Percentiles rank a stretch among this genome's conserved stretches.
Evolutionary conservation across 2,113 vertebrate species (phyloP).

Genomic region (Carassius gibelio): DNA sequence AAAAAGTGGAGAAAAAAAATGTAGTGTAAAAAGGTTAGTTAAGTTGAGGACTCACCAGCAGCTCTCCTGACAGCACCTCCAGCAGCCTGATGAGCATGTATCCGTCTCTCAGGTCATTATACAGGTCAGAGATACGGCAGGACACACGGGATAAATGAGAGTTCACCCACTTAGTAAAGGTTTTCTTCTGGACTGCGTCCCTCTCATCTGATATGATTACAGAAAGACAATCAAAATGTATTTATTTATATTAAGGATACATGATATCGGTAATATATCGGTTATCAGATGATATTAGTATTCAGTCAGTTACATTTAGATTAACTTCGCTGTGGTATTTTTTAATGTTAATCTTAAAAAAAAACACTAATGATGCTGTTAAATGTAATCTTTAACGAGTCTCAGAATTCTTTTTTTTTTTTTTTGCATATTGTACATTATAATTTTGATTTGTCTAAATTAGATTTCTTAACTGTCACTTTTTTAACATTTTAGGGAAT

Average conservation of each 20-base stretch:
- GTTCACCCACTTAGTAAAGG: constrained; percentile 96
- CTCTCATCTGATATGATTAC: constrained; percentile 79
- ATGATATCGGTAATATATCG: neutral
- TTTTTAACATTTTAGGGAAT: neutral
- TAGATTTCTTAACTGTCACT: too few species aligned
- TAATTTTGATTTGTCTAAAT: neutral
- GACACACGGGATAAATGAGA: constrained; percentile 86
- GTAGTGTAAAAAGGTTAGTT: neutral
- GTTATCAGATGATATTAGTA: constrained; percentile 49
- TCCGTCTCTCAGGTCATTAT: constrained; percentile 88
- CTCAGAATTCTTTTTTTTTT: neutral
- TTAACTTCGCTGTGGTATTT: constrained; percentile 42
- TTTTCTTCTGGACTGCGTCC: constrained; percentile 95
- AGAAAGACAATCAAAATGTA: constrained; percentile 58
- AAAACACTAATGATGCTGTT: neutral
- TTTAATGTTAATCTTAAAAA: constrained; percentile 54
- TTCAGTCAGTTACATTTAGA: neutral
- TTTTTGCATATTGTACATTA: neutral
- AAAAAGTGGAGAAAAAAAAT: too few species aligned
- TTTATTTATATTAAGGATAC: neutral
- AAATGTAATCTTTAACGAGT: too few species aligned
- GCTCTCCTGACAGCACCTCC: constrained; percentile 92
- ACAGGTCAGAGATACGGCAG: constrained; percentile 89
- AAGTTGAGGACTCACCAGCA: constrained; percentile 78
- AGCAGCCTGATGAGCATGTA: constrained; percentile 90